These are phyloP conservation scores for Ophion ellenae DNA, from an alignment of 2,888 invertebrate genomes.

Conservation along the genomic window DNA sequence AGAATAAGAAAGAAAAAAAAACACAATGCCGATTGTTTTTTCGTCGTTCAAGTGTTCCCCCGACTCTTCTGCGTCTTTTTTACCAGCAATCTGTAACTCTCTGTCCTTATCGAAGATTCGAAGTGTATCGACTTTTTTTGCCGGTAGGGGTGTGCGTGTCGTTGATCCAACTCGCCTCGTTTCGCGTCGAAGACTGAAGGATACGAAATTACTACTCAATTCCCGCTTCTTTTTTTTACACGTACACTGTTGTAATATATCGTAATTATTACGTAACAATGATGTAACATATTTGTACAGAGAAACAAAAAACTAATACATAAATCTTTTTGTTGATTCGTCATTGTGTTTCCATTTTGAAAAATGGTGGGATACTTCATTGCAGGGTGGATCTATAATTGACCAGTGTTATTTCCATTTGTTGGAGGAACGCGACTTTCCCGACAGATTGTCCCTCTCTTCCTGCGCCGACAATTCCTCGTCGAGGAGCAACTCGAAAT, in stretches of 20 bases:
- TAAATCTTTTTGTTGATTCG: conserved; percentile 76
- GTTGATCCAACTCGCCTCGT: conserved; percentile 63
- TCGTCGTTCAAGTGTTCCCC: no score
- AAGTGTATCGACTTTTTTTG: no score
- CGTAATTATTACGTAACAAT: conserved; percentile 69
- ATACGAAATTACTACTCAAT: conserved; percentile 59
- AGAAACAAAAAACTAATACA: conserved; percentile 73
- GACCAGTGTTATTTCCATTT: conserved; percentile 78
- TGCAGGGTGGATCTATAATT: conserved; percentile 7
- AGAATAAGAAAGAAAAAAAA: no score
- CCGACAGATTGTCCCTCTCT: conserved; percentile 83
- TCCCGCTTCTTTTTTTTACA: conserved; percentile 75
- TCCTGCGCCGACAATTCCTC: conserved; percentile 91
- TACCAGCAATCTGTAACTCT: no score
- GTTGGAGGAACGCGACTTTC: conserved; percentile 76
- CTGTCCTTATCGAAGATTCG: no score
- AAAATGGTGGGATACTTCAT: neutral
- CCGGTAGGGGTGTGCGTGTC: conserved; percentile 8
- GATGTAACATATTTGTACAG: conserved; percentile 81
- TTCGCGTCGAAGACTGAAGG: conserved; percentile 80
- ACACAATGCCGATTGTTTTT: no score
- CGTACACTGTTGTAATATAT: conserved; percentile 71
- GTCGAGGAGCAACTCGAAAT: conserved; percentile 93
- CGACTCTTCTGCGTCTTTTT: no score
- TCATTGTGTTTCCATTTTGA: conserved; percentile 53